Evolutionary conservation across 1,140 invertebrate species (phyloP).

Genomic region (Cydia strobilella): DNA sequence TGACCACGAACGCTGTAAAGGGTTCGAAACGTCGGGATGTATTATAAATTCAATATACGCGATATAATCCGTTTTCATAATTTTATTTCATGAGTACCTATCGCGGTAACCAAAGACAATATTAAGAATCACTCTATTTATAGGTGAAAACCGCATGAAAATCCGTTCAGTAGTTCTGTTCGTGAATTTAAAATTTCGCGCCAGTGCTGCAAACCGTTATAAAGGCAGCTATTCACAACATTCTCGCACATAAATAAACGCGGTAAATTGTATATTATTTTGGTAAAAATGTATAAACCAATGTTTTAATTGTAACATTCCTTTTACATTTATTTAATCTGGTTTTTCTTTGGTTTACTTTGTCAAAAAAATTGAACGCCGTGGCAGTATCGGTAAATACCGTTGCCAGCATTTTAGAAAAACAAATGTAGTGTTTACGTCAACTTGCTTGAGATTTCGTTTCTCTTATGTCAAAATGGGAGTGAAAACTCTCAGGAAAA

Average conservation of each 20-base stretch:
- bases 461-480: conserved; percentile 69
- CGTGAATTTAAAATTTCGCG: conserved; percentile 10
- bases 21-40: no score
- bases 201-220: background rate
- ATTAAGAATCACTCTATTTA: no score
- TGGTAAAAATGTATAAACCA: background rate
- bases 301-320: no score
- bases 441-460: conserved; percentile 55
- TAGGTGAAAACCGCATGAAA: no score
- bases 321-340: background rate
- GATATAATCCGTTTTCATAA: no score
- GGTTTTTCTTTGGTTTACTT: background rate
- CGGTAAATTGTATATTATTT: background rate
- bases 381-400: conserved; percentile 23
- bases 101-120: no score
- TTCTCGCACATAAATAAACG: background rate
- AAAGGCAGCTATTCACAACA: conserved; percentile 8
- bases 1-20: no score
- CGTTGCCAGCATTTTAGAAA: conserved; percentile 36
- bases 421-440: conserved; percentile 49
- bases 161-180: no score
- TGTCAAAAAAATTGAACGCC: background rate
- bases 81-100: no score
- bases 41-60: no score
- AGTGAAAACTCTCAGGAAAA: conserved; percentile 69